Percentiles rank a stretch among this genome's conserved stretches.
Conservation (phyloP, 2,888 invertebrate species). For the Caenorhabditis macrosperma region DNA sequence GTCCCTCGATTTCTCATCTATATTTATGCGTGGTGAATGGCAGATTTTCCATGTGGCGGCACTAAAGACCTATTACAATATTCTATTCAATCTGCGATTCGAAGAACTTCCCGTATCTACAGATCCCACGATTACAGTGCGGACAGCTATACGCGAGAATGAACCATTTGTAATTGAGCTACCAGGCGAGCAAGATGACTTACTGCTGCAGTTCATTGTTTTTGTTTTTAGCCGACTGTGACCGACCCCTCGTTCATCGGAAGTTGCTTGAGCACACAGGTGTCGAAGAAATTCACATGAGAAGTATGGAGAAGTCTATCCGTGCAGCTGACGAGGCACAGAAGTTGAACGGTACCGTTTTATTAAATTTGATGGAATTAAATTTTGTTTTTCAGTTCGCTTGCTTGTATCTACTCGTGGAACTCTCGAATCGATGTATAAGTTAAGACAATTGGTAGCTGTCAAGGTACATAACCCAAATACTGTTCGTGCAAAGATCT, state of each 20-base stretch:
- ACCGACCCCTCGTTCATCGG: constrained; percentile 13
- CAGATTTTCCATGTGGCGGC: constrained; percentile 56
- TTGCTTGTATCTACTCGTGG: constrained; percentile 60
- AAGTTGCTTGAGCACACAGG: constrained; percentile 54
- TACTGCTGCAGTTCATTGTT: too few relatives aligned
- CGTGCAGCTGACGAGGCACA: constrained; percentile 8
- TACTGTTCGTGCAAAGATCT: background rate
- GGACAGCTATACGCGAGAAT: constrained; percentile 57
- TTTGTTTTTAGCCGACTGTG: constrained; percentile 29
- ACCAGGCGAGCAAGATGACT: constrained; percentile 31
- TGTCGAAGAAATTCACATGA: constrained; percentile 51
- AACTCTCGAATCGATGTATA: constrained; percentile 60
- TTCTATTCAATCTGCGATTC: constrained; percentile 66
- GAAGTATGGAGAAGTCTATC: constrained; percentile 44
- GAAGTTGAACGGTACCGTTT: constrained; percentile 11
- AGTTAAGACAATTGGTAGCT: constrained; percentile 55
- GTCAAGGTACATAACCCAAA: constrained; percentile 32
- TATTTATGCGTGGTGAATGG: constrained; percentile 65
- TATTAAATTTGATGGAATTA: background rate
- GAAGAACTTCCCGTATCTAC: constrained; percentile 66
- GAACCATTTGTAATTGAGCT: constrained; percentile 66
- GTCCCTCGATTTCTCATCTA: constrained; percentile 44
- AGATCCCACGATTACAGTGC: constrained; percentile 42
- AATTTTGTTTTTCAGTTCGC: constrained; percentile 47
- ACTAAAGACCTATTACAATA: constrained; percentile 63